Evolutionary conservation across 1,140 invertebrate genomes (phyloP), one percentile per base, ranked within the genome.

Genomic region (Tetramorium alpestre): DNA sequence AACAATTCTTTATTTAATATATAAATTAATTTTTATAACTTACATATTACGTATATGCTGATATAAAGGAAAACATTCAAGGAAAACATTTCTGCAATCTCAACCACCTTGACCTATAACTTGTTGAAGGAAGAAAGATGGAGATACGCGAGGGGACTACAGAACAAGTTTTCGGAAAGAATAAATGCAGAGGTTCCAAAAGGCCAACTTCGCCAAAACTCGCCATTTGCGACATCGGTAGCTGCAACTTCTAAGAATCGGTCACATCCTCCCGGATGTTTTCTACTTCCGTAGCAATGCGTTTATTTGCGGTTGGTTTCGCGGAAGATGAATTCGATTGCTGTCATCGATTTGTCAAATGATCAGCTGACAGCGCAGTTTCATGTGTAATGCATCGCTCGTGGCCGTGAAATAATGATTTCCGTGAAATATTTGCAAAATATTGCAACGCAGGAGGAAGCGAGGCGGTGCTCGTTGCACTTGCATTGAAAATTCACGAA

Each of bases 251-350:
- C 69, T 69, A 54, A 84, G 28, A 84, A 82, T 18, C 49, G 25
- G 22, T 69, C 80, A 44, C 80, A 75, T 84, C 44, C 28, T 84
- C 16, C 22, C 80, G 69, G 69, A 60, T 64, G 41, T 73, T 84
- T 84, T 62, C 25, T 33, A 44, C 25, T 33, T 33, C 16, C 18
- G 69, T n/a, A 8, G 13, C 44, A 10, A 25, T 25, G 28, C 13
- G 64, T 75, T 73, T 75, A 62, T 38, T 72, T 7, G n/a, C 22
- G n/a, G 44, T 82, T 44, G 28, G 3, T 70, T 72, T 56, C 38
- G 28, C 10, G 13, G 18, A 62, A 11, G 7, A 49, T 6, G 25
- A 75, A 75, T 84, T 75, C 56, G 44, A 75, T 22, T 49, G n/a
- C 41, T 28, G 49, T 56, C 51, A n/a, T 13, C 44, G 18, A 73